These are phyloP conservation scores for Apistogramma diplotaenia DNA, from an alignment of 2,113 vertebrate species.

Conservation along the genomic window DNA sequence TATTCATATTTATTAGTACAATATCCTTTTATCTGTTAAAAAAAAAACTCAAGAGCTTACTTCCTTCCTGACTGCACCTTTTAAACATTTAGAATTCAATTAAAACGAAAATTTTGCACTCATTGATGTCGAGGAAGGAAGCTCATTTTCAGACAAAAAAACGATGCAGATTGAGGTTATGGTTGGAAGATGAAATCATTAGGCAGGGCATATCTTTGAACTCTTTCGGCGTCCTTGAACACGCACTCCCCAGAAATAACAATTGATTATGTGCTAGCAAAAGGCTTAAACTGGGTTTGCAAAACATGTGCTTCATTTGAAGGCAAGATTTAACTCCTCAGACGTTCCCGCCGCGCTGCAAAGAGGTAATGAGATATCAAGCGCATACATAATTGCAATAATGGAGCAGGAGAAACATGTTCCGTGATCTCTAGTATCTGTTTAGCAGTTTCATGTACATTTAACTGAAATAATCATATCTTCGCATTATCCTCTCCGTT, in stretches of 20 bases:
- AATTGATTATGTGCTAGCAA: slow-evolving; percentile 1
- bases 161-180: background rate
- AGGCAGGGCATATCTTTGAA: background rate
- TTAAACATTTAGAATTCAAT: too few relatives aligned
- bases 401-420: background rate
- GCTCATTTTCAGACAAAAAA: background rate
- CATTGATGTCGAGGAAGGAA: background rate
- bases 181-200: background rate
- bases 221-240: background rate
- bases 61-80: too few relatives aligned
- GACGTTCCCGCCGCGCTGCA: background rate
- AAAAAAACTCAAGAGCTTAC: too few relatives aligned
- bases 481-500: background rate
- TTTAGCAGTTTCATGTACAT: background rate
- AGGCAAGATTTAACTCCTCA: background rate
- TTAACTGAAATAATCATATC: background rate
- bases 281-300: background rate
- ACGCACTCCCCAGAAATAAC: background rate
- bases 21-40: too few relatives aligned
- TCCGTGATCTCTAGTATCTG: background rate
- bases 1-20: too few relatives aligned
- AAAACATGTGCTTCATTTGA: background rate
- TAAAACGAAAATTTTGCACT: too few relatives aligned
- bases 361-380: background rate
- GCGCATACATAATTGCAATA: background rate